Percentiles rank a stretch among this genome's conserved stretches.
phyloP scores from a whole-genome alignment of 2,113 vertebrate species.

The Etia nguti region DNA sequence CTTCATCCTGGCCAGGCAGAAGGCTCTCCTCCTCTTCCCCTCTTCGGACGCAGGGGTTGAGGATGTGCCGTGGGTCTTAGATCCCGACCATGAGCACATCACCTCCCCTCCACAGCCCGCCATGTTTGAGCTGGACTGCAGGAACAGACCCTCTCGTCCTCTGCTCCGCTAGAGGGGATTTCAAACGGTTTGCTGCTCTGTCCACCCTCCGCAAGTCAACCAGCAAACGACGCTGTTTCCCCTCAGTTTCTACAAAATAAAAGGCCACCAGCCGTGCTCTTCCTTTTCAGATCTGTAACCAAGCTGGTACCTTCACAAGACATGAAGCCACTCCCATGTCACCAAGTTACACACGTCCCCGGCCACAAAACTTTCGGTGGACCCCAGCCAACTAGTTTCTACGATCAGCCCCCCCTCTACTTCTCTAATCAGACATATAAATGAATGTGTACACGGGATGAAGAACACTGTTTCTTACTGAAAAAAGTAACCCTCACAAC shows the following conservation, averaged over 20 bases:
- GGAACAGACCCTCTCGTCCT: constrained; percentile 4
- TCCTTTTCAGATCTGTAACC: not conserved
- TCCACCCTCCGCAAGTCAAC: not conserved
- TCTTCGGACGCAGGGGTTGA: constrained; percentile 36
- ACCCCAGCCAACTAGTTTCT: not conserved
- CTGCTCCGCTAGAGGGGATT: not conserved
- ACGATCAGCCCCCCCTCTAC: fast-evolving
- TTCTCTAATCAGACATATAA: not conserved
- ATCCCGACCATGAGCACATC: constrained; percentile 49
- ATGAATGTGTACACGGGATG: not conserved
- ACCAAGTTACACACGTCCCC: not conserved
- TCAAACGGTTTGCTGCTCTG: constrained; percentile 11
- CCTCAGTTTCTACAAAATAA: constrained; percentile 6
- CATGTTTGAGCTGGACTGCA: constrained; percentile 64
- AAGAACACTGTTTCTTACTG: not conserved
- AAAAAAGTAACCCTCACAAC: not conserved
- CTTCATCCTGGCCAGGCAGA: constrained; percentile 82
- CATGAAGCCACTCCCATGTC: not conserved
- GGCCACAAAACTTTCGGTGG: not conserved
- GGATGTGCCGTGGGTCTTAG: constrained; percentile 28
- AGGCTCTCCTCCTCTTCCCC: constrained; percentile 77
- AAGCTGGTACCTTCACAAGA: not conserved
- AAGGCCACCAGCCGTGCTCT: not conserved
- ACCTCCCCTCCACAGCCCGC: constrained; percentile 69
- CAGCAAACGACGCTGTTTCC: not conserved